Evolutionary conservation across 2,113 vertebrate species (phyloP).

Genomic region (rabbit (Oryctolagus cuniculus)): mOryCun1.1 NC_091438.1:105990501-105991000

Average conservation of each 20-base stretch:
- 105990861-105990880: background rate
- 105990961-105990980: background rate
- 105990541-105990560: constrained; percentile 46
- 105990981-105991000: background rate
- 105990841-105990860: background rate
- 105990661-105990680: constrained; percentile 21
- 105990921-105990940: background rate
- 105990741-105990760: background rate
- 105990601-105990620: background rate
- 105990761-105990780: background rate
- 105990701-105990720: constrained; percentile 44
- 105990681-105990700: constrained; percentile 46
- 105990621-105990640: constrained; percentile 30
- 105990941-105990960: background rate
- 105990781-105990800: background rate
- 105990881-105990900: background rate
- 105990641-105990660: background rate
- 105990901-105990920: background rate
- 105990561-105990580: background rate
- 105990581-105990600: constrained; percentile 20
- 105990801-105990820: background rate
- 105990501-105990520: background rate
- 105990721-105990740: constrained; percentile 49
- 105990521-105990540: background rate
- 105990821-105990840: background rate